Conservation (phyloP, 2,888 invertebrate genomes). For the Onchidella celtica region DNA sequence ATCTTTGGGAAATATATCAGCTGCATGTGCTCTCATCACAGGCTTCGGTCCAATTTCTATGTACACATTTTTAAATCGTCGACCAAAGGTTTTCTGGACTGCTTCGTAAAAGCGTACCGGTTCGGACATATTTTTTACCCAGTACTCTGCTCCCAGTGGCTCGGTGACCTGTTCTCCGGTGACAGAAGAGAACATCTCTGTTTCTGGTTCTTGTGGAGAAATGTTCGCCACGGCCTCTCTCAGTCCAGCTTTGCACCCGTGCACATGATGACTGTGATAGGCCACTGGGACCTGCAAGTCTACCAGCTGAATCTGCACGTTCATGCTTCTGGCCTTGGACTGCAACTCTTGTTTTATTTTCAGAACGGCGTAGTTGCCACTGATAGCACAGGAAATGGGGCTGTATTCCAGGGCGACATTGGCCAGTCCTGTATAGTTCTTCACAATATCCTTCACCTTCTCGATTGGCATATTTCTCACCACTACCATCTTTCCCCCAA, state of each 20-base stretch:
- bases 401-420: constrained; percentile 58
- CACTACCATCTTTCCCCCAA: constrained; percentile 65
- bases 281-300: constrained; percentile 64
- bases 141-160: constrained; percentile 59
- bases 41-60: constrained; percentile 71
- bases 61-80: constrained; percentile 56
- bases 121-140: constrained; percentile 64
- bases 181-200: constrained; percentile 64
- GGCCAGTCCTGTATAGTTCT: constrained; percentile 38
- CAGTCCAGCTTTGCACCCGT: constrained; percentile 54
- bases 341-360: constrained; percentile 51
- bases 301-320: constrained; percentile 47
- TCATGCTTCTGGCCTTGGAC: constrained; percentile 13
- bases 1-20: constrained; percentile 53
- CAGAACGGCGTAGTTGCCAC: constrained; percentile 57
- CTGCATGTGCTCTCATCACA: constrained; percentile 58
- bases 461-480: constrained; percentile 54
- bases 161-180: constrained; percentile 53
- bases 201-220: constrained; percentile 35
- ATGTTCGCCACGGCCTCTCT: constrained; percentile 50
- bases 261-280: constrained; percentile 65
- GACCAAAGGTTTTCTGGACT: constrained; percentile 47
- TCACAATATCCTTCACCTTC: constrained; percentile 52
- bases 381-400: constrained; percentile 54
- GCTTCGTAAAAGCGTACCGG: constrained; percentile 64